These are phyloP conservation scores for Salvelinus sp. DNA, from an alignment of 2,113 vertebrate species.

Conservation along the genomic window DNA sequence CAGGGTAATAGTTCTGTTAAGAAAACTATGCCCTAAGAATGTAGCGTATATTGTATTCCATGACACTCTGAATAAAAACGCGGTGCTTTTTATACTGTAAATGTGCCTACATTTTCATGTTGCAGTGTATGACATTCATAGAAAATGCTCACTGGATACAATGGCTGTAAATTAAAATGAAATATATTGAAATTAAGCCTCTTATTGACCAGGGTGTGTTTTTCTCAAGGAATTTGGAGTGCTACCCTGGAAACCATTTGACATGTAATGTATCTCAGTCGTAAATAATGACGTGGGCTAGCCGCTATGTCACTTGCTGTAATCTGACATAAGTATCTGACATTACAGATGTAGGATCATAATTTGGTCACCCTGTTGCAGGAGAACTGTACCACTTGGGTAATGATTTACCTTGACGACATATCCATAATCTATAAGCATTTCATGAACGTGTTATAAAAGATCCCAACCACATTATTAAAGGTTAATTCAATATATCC, in stretches of 20 bases:
- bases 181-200: neutral
- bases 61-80: slow-evolving; percentile 47
- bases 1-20: neutral
- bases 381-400: too few species aligned
- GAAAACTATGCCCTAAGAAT: neutral
- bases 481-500: too few species aligned
- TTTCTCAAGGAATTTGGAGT: neutral
- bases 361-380: too few species aligned
- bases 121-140: slow-evolving; percentile 48
- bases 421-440: too few species aligned
- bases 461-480: too few species aligned
- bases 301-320: too few species aligned
- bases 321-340: too few species aligned
- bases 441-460: too few species aligned
- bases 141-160: slow-evolving; percentile 45
- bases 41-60: slow-evolving; percentile 13
- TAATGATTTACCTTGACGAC: too few species aligned
- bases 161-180: slow-evolving; percentile 49
- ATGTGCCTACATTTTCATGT: slow-evolving; percentile 35
- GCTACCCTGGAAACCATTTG: neutral
- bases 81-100: slow-evolving; percentile 47
- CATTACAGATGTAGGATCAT: too few species aligned
- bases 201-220: neutral
- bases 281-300: neutral
- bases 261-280: neutral